Evolutionary conservation across 2,113 vertebrate genomes (phyloP).

Genomic region (Anser brachyrhynchus): DNA sequence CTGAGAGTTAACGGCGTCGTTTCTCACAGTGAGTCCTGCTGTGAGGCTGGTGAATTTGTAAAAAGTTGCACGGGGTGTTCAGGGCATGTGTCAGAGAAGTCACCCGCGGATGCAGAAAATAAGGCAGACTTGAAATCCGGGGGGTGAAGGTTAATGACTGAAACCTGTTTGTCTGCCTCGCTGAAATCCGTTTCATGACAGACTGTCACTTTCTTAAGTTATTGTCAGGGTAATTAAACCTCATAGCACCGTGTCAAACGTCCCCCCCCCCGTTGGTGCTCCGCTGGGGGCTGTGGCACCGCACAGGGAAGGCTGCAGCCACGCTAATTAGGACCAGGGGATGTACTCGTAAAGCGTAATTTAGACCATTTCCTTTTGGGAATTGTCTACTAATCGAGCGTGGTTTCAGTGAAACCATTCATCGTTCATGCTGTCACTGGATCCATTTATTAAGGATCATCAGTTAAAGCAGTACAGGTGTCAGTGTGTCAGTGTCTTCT

Average conservation of each 20-base stretch:
- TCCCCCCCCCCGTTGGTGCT: not conserved
- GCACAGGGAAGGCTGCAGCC: not conserved
- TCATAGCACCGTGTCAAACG: not conserved
- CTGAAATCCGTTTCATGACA: not conserved
- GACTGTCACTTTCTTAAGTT: not conserved
- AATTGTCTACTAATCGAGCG: not conserved
- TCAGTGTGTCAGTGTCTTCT: not conserved
- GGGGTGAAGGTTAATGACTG: not conserved
- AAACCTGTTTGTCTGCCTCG: not conserved
- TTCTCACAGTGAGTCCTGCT: not conserved
- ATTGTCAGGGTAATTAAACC: not conserved
- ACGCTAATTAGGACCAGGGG: not conserved
- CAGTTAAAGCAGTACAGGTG: not conserved
- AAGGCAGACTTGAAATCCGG: not conserved
- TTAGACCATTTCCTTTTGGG: constrained; percentile 28
- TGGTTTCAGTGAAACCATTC: not conserved
- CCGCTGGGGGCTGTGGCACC: not conserved
- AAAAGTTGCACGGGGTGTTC: not conserved
- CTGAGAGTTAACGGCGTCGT: not conserved
- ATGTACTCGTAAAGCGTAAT: constrained; percentile 9
- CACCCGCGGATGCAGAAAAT: not conserved
- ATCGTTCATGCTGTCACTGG: rapidly evolving
- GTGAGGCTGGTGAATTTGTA: not conserved
- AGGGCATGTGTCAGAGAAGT: not conserved
- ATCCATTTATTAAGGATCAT: not conserved